phyloP scores from a whole-genome alignment of 2,888 invertebrate species.

The Zaprionus obscuricornis region DNA sequence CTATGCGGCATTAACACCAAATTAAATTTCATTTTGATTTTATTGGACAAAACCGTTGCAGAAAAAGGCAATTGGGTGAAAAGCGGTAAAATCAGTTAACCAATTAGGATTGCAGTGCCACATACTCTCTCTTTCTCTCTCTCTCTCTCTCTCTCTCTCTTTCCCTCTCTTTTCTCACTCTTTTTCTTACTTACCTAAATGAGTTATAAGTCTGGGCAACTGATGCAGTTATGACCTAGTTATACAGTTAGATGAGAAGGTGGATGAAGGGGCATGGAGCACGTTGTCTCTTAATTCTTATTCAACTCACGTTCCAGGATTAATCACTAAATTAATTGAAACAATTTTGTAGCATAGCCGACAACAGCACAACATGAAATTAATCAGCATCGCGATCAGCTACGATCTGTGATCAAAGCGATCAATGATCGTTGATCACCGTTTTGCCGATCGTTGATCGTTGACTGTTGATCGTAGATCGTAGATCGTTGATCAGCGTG shows the following conservation, averaged over 20 bases:
- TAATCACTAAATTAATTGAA: conserved; percentile 78
- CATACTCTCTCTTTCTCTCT: too few relatives aligned
- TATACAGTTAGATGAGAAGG: conserved; percentile 20
- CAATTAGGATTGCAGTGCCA: too few relatives aligned
- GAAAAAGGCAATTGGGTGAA: conserved; percentile 56
- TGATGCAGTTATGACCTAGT: conserved; percentile 69
- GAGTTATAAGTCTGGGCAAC: conserved; percentile 43
- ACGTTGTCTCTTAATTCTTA: conserved; percentile 48
- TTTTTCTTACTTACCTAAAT: conserved; percentile 35
- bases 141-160: too few relatives aligned
- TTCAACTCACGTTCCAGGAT: conserved; percentile 66
- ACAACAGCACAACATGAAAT: conserved; percentile 68
- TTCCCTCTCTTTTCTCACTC: conserved; percentile 2
- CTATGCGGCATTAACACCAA: conserved; percentile 64
- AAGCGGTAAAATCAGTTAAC: too few relatives aligned
- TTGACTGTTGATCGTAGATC: too few relatives aligned
- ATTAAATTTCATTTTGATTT: conserved; percentile 62
- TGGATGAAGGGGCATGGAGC: not conserved
- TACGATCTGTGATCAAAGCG: conserved; percentile 28
- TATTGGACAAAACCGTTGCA: conserved; percentile 27
- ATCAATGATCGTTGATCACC: conserved; percentile 7
- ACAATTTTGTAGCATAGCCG: conserved; percentile 72
- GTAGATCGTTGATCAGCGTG: too few relatives aligned
- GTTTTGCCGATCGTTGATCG: conserved; percentile 46
- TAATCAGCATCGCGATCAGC: conserved; percentile 61